Base-by-base conservation (phyloP, 2,797 vertebrate species). In the Rhynchonycteris naso region DNA sequence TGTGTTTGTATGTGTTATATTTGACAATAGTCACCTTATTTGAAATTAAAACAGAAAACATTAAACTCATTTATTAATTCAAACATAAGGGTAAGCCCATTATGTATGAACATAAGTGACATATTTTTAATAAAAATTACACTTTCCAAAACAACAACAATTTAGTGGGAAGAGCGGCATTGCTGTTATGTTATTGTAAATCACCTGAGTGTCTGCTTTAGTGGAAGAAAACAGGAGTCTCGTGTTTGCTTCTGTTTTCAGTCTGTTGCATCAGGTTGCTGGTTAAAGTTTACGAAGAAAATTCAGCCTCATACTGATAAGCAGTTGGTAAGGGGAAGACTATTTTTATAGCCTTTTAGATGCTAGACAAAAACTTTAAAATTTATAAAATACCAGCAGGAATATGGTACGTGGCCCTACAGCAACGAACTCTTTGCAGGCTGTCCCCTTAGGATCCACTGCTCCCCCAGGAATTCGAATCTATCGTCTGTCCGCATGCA, bases 401-500 rank as follows among this genome's bases (percentile, higher is more conserved):
- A 8, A 1, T 7, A 22, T 61, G 14, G 38, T 33, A 19, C 33
- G 26, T 30, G 52, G 74, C n/a, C 14, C 19, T 14, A 4, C 2
- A 1, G 18, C 54, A 33, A 30, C 5, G 33, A 15, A 28, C 22
- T 18, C 33, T 52, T 3, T 7, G 61, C 18, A 5, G 65, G 65
- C 65, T 35, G 4, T 21, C n/a, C 38, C 24, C 59, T 1, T 2
- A 3, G 56, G 33, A 47, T 2, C 13, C 5, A 21, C 8, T 1
- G 33, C 16, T 47, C 69, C 54, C 2, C 26, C 43, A 21, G n/a
- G 59, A 59, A 28, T 9, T 12, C 0, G 58, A 71, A 15, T 14
- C 7, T 22, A 18, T 54, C 21, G 43, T 30, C 59, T 47, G 8
- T 33, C 56, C 54, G 13, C 30, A 43, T 7, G 43, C 43, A 43